phyloP scores from a whole-genome alignment of 2,113 vertebrate species.

The Athene noctua region DNA sequence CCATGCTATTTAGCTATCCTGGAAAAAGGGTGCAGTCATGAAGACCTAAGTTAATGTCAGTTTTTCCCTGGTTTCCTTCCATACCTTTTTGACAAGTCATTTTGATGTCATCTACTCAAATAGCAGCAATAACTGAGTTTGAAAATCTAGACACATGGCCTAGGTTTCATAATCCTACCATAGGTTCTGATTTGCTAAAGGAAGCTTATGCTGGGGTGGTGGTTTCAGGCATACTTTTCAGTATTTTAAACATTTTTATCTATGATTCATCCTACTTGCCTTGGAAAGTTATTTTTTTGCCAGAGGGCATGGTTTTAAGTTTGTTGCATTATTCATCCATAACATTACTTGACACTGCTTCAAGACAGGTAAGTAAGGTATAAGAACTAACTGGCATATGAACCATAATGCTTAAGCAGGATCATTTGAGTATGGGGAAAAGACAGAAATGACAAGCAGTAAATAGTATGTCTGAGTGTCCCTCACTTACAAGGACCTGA shows the following conservation, averaged over 20 bases:
- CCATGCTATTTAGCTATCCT: not conserved
- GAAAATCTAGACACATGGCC: not conserved
- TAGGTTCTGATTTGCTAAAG: not conserved
- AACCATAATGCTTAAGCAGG: not conserved
- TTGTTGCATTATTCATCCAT: constrained; percentile 17
- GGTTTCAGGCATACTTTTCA: not conserved
- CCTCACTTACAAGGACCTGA: not conserved
- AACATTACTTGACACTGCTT: not conserved
- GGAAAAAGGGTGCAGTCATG: not conserved
- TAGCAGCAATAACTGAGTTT: not conserved
- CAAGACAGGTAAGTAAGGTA: not conserved
- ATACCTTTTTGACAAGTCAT: not conserved
- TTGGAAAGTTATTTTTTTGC: not conserved
- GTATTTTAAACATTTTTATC: not conserved
- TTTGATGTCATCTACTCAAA: not conserved
- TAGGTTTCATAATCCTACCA: not conserved
- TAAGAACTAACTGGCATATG: not conserved
- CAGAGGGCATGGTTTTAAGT: not conserved
- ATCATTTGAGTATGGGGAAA: not conserved
- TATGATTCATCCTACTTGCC: constrained; percentile 17
- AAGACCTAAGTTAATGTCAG: not conserved
- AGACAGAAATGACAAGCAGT: not conserved
- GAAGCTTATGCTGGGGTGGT: not conserved
- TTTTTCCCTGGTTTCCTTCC: not conserved
- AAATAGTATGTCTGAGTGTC: not conserved